These are phyloP conservation scores for Entomobrya proxima DNA, from an alignment of 2,888 invertebrate genomes.

Conservation along the genomic window DNA sequence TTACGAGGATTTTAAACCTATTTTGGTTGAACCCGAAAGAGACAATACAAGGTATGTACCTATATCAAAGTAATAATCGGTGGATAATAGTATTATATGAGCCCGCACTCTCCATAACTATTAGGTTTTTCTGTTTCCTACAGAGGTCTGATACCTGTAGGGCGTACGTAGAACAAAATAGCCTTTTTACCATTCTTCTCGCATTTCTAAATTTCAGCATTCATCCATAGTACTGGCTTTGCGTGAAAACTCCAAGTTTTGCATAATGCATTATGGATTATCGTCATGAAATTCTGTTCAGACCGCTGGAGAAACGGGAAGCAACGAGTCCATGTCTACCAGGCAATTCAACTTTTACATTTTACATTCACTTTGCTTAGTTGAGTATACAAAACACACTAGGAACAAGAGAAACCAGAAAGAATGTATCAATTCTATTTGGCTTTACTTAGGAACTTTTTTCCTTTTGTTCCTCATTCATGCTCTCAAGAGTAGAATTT, in stretches of 20 bases:
- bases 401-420: background rate
- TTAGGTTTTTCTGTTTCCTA: background rate
- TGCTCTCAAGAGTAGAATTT: background rate
- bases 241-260: conserved; percentile 7
- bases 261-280: conserved; percentile 18
- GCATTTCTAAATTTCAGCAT: background rate
- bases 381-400: background rate
- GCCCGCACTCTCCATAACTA: background rate
- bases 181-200: background rate
- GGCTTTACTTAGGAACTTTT: too few species aligned
- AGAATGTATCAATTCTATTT: too few species aligned
- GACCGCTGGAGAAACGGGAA: too few species aligned
- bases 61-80: too few species aligned
- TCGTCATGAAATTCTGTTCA: background rate
- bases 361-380: background rate
- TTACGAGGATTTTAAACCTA: too few species aligned
- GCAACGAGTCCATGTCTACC: too few species aligned
- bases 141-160: too few species aligned
- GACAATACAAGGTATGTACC: too few species aligned
- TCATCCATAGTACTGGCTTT: background rate
- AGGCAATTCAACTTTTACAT: background rate
- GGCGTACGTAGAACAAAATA: background rate
- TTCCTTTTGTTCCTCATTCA: background rate
- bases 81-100: background rate
- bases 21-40: too few species aligned